These are phyloP conservation scores for Nemurella pictetii DNA, from an alignment of 2,888 invertebrate genomes.

Conservation along the genomic window DNA sequence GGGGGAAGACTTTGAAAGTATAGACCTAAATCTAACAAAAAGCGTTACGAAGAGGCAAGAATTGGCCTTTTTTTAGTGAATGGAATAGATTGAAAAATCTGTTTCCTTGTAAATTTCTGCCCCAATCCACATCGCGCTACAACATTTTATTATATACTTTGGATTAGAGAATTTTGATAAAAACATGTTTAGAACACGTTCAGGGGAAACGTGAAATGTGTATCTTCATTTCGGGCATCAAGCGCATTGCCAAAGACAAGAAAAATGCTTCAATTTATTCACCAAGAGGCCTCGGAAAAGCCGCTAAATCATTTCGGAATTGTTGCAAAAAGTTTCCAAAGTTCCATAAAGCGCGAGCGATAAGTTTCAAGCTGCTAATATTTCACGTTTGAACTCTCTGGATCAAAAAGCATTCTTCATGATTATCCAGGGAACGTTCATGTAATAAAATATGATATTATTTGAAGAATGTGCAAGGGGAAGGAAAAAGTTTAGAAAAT, in stretches of 20 bases:
- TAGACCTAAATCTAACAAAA: too few relatives aligned
- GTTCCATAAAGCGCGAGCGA: conserved; percentile 29
- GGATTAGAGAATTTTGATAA: background rate
- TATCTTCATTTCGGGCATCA: background rate
- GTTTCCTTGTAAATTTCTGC: too few relatives aligned
- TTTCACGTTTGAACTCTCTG: conserved; percentile 28
- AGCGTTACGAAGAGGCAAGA: too few relatives aligned
- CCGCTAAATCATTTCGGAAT: conserved; percentile 26
- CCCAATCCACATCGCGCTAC: too few relatives aligned
- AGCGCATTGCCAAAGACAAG: background rate
- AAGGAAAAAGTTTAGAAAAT: conserved; percentile 17
- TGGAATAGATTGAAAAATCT: too few relatives aligned
- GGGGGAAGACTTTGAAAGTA: background rate
- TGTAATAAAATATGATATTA: conserved; percentile 30
- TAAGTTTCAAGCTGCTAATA: conserved; percentile 32
- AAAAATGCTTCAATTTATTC: conserved; percentile 28
- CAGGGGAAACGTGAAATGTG: too few relatives aligned
- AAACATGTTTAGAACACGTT: background rate
- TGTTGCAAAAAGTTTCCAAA: conserved; percentile 29
- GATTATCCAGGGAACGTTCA: conserved; percentile 11
- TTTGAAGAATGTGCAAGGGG: conserved; percentile 20
- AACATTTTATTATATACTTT: too few relatives aligned
- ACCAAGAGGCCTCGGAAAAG: background rate
- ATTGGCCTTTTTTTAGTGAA: too few relatives aligned
- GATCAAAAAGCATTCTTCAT: conserved; percentile 32